phyloP scores from a whole-genome alignment of 2,888 invertebrate genomes.

The Tenthredo distinguenda region DNA sequence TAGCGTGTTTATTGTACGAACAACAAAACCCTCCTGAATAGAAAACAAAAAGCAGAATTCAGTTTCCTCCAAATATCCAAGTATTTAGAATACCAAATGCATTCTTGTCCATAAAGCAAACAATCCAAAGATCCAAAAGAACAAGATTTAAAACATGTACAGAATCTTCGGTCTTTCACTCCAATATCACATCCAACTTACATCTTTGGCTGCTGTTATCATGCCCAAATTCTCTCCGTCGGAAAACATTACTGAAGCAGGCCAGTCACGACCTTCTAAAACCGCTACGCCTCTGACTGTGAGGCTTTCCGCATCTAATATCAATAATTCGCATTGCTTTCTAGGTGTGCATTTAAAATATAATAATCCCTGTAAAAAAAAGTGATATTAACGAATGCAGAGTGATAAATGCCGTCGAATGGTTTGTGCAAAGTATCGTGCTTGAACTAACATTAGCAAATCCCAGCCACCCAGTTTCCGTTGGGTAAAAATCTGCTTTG shows the following conservation, averaged over 20 bases:
- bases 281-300: slow-evolving; percentile 79
- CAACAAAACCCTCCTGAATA: slow-evolving; percentile 88
- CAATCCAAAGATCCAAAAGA: not conserved
- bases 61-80: not conserved
- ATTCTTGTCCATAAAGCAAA: not conserved
- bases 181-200: slow-evolving; percentile 75
- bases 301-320: slow-evolving; percentile 78
- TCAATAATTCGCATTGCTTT: slow-evolving; percentile 75
- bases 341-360: slow-evolving; percentile 85
- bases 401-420: slow-evolving; percentile 39
- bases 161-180: not conserved
- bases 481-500: slow-evolving; percentile 90
- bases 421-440: not conserved
- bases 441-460: slow-evolving; percentile 86
- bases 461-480: slow-evolving; percentile 92
- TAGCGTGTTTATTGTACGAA: slow-evolving; percentile 85
- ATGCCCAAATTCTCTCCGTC: slow-evolving; percentile 90
- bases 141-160: not conserved
- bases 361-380: slow-evolving; percentile 85
- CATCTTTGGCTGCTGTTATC: slow-evolving; percentile 90
- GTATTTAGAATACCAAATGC: not conserved
- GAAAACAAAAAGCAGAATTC: not conserved
- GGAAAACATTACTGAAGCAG: slow-evolving; percentile 83
- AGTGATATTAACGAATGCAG: slow-evolving; percentile 53
- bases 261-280: slow-evolving; percentile 76